Conservation (phyloP, 1,140 invertebrate species). For the Drosophila pallidifrons region DNA sequence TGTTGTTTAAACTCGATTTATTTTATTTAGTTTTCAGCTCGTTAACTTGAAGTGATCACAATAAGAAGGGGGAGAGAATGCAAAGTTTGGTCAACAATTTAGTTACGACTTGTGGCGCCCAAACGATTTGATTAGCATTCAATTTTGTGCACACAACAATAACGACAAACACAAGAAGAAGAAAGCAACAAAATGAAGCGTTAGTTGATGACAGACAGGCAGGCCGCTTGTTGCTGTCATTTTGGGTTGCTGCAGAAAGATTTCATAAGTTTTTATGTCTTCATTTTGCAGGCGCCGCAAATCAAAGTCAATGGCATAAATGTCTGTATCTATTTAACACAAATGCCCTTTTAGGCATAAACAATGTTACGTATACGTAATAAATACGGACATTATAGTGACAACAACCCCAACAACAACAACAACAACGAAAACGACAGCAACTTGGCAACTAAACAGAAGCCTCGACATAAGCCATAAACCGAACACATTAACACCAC, state of each 20-base stretch:
- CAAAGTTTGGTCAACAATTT: neutral
- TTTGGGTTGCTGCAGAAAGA: constrained; percentile 28
- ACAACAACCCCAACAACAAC: constrained; percentile 27
- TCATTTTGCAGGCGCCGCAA: constrained; percentile 54
- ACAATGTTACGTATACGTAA: constrained; percentile 57
- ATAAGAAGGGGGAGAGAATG: neutral
- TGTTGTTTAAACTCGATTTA: no score
- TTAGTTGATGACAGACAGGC: constrained; percentile 39
- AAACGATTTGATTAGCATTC: constrained; percentile 16
- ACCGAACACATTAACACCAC: constrained; percentile 71
- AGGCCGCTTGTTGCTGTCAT: constrained; percentile 29
- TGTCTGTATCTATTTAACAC: constrained; percentile 53
- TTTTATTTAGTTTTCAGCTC: no score
- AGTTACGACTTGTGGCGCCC: constrained; percentile 6
- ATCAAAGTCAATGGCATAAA: constrained; percentile 55
- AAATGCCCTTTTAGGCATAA: constrained; percentile 50
- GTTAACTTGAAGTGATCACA: neutral
- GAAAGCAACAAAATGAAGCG: constrained; percentile 7
- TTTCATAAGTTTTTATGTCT: constrained; percentile 73
- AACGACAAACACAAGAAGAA: neutral
- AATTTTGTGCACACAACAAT: constrained; percentile 1
- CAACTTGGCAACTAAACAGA: constrained; percentile 14
- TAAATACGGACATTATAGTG: constrained; percentile 69
- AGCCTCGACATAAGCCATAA: constrained; percentile 54
- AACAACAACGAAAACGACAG: constrained; percentile 14